phyloP scores from a whole-genome alignment of 2,797 vertebrate genomes.

The Ctenopoma kingsleyae region DNA sequence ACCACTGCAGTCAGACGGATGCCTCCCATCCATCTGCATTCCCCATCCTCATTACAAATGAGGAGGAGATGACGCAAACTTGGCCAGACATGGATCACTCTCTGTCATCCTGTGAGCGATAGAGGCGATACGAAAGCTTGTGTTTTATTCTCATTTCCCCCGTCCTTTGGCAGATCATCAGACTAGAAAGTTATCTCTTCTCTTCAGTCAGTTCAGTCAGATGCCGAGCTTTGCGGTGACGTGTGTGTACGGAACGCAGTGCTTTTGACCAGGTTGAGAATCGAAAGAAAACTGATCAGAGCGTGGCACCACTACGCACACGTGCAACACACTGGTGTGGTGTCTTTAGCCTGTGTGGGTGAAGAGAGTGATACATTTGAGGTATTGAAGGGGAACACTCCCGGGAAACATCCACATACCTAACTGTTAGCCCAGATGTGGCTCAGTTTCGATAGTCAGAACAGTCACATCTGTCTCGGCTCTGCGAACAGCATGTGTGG shows the following conservation, averaged over 20 bases:
- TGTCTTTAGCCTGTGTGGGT: constrained; percentile 29
- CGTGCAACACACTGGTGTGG: constrained; percentile 4
- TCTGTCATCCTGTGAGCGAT: constrained; percentile 36
- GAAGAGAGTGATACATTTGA: constrained; percentile 29
- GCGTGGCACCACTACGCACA: constrained; percentile 3
- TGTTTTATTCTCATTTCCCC: constrained; percentile 59
- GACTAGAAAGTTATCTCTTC: constrained; percentile 26
- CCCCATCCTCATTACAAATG: constrained; percentile 48
- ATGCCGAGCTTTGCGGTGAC: constrained; percentile 6
- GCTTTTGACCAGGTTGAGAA: constrained; percentile 28
- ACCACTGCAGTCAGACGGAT: constrained; percentile 22
- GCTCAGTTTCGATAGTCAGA: constrained; percentile 56
- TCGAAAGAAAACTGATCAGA: constrained; percentile 24
- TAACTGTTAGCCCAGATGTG: constrained; percentile 79
- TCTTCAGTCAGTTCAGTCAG: constrained; percentile 14
- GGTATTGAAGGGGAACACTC: constrained; percentile 45
- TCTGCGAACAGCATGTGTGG: constrained; percentile 39
- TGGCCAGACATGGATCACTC: constrained; percentile 48
- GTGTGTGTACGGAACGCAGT: constrained; percentile 35
- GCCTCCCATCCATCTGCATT: constrained; percentile 35
- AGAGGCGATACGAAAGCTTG: constrained; percentile 48
- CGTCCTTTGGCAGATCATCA: constrained; percentile 48
- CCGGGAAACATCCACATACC: constrained; percentile 60
- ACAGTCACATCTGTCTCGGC: constrained; percentile 70
- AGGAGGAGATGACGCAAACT: constrained; percentile 55